These are phyloP conservation scores for Myioborus melanocephalus DNA, from an alignment of 2,797 vertebrate genomes.

Conservation along the genomic window DNA sequence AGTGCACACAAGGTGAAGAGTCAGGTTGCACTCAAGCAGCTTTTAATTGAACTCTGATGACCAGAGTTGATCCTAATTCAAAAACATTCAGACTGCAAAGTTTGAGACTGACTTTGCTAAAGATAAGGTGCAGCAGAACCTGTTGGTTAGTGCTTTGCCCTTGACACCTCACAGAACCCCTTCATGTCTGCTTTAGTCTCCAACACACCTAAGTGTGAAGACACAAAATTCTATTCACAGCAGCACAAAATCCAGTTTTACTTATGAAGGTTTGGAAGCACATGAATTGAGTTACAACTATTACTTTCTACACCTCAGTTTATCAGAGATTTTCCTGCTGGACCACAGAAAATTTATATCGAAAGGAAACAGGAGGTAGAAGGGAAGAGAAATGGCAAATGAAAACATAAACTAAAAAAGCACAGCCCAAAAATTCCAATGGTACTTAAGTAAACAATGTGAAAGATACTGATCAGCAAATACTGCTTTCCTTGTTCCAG, in stretches of 20 bases:
- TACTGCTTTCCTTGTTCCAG: not conserved
- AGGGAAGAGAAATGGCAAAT: constrained; percentile 45
- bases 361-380: constrained; percentile 39
- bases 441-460: not conserved
- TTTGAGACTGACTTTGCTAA: not conserved
- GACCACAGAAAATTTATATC: not conserved
- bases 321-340: not conserved
- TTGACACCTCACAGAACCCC: not conserved
- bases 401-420: constrained; percentile 13
- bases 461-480: constrained; percentile 27
- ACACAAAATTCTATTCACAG: not conserved
- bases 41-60: not conserved
- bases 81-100: not conserved
- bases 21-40: not conserved
- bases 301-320: not conserved
- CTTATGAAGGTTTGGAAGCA: not conserved
- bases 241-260: not conserved
- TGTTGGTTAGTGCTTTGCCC: not conserved
- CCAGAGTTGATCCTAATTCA: not conserved
- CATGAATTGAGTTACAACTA: not conserved
- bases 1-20: not conserved
- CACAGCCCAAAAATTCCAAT: not conserved
- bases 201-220: not conserved
- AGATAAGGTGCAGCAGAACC: not conserved
- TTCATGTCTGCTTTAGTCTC: not conserved